Evolutionary conservation across 1,140 invertebrate species (phyloP).

Genomic region (Meloidogyne chitwoodi): DNA sequence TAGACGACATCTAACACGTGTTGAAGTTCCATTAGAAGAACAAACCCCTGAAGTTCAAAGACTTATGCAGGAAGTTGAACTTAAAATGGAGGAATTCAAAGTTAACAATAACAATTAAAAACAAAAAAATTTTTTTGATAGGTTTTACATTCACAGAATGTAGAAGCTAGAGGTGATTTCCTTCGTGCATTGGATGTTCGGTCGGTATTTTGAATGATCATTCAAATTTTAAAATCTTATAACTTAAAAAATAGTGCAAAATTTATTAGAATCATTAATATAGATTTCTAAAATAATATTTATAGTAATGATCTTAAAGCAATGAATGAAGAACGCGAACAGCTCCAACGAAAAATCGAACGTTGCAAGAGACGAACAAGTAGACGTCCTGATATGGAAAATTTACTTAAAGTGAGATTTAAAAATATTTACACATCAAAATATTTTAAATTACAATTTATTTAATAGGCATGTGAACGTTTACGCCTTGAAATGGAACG

Average conservation of each 20-base stretch:
- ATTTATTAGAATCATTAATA: no score
- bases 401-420: constrained; percentile 8
- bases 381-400: constrained; percentile 32
- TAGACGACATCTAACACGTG: constrained; percentile 43
- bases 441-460: neutral
- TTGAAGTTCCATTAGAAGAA: constrained; percentile 44
- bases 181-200: constrained; percentile 37
- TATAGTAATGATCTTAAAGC: constrained; percentile 36
- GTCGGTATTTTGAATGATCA: neutral
- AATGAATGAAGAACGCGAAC: constrained; percentile 49
- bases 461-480: constrained; percentile 21
- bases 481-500: constrained; percentile 33
- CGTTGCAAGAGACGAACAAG: constrained; percentile 29
- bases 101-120: neutral
- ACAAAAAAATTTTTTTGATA: neutral
- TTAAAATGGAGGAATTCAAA: constrained; percentile 54
- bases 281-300: no score
- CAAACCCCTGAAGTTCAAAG: constrained; percentile 36
- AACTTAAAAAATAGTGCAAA: no score
- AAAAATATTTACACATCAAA: neutral
- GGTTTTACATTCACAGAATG: constrained; percentile 39
- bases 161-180: constrained; percentile 38
- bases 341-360: constrained; percentile 42
- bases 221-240: no score
- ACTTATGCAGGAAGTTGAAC: constrained; percentile 26